phyloP scores from a whole-genome alignment of 2,113 vertebrate species.

The Spermophilus dauricus region DNA sequence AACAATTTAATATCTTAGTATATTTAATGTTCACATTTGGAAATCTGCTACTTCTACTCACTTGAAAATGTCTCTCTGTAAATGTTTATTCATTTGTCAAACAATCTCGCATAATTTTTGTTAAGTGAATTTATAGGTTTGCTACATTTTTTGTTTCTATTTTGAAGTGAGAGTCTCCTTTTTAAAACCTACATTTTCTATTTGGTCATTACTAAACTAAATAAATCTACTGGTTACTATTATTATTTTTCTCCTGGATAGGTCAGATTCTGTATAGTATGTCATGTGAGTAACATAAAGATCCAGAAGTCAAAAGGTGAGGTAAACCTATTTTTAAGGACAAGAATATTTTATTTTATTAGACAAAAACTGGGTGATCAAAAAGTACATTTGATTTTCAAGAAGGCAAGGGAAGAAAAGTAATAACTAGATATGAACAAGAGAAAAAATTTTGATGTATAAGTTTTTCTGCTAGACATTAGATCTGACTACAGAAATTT shows the following conservation, averaged over 20 bases:
- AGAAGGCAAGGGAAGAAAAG: constrained; percentile 34
- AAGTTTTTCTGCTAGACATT: constrained; percentile 63
- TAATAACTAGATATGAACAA: constrained; percentile 27
- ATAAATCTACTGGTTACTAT: not conserved
- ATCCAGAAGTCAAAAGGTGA: not conserved
- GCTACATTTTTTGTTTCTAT: constrained; percentile 8
- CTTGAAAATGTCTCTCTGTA: constrained; percentile 40
- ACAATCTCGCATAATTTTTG: constrained; percentile 23
- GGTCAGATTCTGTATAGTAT: not conserved
- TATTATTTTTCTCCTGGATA: not conserved
- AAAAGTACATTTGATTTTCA: constrained; percentile 61
- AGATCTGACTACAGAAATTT: constrained; percentile 35
- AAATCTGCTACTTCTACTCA: not conserved
- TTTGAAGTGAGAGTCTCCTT: not conserved
- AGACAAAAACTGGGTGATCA: constrained; percentile 13
- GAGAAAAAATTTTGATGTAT: constrained; percentile 14
- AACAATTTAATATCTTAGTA: not conserved
- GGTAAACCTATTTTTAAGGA: not conserved
- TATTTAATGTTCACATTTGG: constrained; percentile 28
- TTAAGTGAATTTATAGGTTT: not conserved
- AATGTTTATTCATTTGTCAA: constrained; percentile 39
- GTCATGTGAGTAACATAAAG: not conserved
- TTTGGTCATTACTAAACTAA: not conserved
- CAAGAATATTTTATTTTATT: constrained; percentile 42
- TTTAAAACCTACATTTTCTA: not conserved